These are phyloP conservation scores for Lasaia peninsularis DNA, from an alignment of 1,140 invertebrate genomes.

Conservation along the genomic window DNA sequence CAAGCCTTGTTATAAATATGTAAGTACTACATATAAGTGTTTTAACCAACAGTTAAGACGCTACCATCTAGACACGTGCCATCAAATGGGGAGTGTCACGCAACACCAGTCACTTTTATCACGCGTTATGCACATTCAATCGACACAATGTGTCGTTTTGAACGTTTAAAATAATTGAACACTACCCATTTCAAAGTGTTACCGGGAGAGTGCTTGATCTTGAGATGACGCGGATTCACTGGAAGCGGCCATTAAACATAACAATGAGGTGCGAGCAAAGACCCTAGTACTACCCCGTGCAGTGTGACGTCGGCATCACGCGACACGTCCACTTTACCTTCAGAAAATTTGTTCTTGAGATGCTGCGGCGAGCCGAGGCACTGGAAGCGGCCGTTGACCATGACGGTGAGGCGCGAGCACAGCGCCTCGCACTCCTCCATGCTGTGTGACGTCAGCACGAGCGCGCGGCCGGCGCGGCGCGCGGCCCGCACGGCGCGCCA, in stretches of 20 bases:
- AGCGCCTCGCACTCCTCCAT: slow-evolving; percentile 95
- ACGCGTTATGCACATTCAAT: no score
- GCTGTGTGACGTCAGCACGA: slow-evolving; percentile 89
- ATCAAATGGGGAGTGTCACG: no score
- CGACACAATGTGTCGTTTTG: no score
- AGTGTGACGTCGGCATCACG: no score
- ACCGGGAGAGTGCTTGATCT: no score
- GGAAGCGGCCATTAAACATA: slow-evolving; percentile 91
- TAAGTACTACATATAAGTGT: no score
- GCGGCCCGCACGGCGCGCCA: slow-evolving; percentile 85
- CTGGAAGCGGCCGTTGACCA: slow-evolving; percentile 90
- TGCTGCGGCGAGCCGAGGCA: slow-evolving; percentile 85
- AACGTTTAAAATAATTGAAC: no score
- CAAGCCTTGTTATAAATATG: no score
- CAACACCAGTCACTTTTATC: no score
- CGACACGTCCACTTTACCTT: slow-evolving; percentile 51
- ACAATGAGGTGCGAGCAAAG: slow-evolving; percentile 91
- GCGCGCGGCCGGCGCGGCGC: slow-evolving; percentile 81
- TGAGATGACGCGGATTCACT: slow-evolving; percentile 85
- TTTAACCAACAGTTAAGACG: no score
- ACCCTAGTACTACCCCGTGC: slow-evolving; percentile 82
- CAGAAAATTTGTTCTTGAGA: slow-evolving; percentile 82
- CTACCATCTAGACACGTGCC: no score
- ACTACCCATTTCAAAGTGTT: no score
- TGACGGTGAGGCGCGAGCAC: slow-evolving; percentile 90